Conservation (phyloP, 2,113 vertebrate genomes). For the Lichenostomus cassidix region DNA sequence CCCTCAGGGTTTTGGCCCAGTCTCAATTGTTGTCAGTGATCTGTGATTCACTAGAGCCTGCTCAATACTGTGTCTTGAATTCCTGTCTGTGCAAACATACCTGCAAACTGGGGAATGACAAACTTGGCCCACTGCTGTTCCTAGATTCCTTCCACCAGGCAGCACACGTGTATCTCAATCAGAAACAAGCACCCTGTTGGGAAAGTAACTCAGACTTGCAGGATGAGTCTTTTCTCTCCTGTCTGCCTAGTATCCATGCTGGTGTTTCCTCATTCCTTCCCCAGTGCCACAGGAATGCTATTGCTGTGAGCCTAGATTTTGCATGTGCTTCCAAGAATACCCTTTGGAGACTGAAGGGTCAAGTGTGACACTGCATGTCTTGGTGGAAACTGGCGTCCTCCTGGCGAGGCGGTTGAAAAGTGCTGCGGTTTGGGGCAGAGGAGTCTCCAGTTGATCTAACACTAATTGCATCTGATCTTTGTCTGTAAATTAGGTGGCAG, state of each 20-base stretch:
- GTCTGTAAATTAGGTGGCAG: constrained; percentile 34
- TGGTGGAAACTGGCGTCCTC: neutral
- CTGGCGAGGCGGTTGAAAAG: neutral
- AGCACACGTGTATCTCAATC: neutral
- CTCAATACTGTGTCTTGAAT: neutral
- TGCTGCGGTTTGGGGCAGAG: neutral
- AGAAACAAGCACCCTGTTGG: neutral
- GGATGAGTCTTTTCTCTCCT: neutral
- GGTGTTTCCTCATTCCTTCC: constrained; percentile 48
- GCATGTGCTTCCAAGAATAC: neutral
- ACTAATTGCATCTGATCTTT: constrained; percentile 27
- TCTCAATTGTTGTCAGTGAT: neutral
- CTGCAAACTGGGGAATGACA: neutral
- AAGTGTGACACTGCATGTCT: neutral
- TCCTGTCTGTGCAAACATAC: constrained; percentile 3
- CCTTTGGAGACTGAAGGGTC: neutral
- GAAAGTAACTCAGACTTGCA: constrained; percentile 15
- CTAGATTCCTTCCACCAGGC: neutral
- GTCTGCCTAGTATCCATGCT: neutral
- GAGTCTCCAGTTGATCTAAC: neutral
- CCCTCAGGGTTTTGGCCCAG: neutral
- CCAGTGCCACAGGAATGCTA: constrained; percentile 10
- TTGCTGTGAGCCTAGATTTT: neutral
- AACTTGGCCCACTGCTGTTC: neutral
- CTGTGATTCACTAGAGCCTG: neutral